Evolutionary conservation across 1,140 invertebrate genomes (phyloP), one percentile per base, ranked within the genome.

Genomic region (Drosophila nebulosa): DNA sequence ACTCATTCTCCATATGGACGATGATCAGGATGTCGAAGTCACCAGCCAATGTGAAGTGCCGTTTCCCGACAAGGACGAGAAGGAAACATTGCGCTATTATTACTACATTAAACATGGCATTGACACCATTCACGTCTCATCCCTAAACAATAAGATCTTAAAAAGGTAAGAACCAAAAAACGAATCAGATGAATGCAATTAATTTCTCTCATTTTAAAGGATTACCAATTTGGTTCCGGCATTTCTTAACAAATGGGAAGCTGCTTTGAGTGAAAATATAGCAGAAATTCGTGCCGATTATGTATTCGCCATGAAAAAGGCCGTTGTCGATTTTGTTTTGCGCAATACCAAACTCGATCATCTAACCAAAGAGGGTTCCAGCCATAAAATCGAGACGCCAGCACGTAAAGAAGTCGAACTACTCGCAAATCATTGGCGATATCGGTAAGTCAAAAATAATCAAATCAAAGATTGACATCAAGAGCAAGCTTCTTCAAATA

Each of bases 101-200:
- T 97, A 97, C 92, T 98, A 98, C 79, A 94, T 98, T 57, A 95
- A 95, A 81, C 95, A 97, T 91, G 97, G 97, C 0, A 95, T 98
- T 30, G 96, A 97, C 86, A 97, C 97, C 35, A 94, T 95, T 59
- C 95, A 97, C 90, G 96, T 98, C 1, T 95, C 96, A 16, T 95
- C 96, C 1, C 94, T 98, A 91, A 93, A 93, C 85, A 93, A 93
- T 72, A 92, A 93, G 92, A 92, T 94, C 81, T 91, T 94, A 39
- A 90, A 93, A 30, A 92, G 92, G 94, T 94, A 79, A 77, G 80
- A 58, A 1, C 0, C 0, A 0, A 1, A 2, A 26, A 6, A n/a
- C 1, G n/a, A 1, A 3, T 32, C 14, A n/a, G 18, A 12, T 46
- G 5, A 7, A 9, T 16, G 16, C 0, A 24, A 52, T 36, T 27